These are phyloP conservation scores for Drosophila mimetica DNA, from an alignment of 2,888 invertebrate genomes.

Conservation along the genomic window DNA sequence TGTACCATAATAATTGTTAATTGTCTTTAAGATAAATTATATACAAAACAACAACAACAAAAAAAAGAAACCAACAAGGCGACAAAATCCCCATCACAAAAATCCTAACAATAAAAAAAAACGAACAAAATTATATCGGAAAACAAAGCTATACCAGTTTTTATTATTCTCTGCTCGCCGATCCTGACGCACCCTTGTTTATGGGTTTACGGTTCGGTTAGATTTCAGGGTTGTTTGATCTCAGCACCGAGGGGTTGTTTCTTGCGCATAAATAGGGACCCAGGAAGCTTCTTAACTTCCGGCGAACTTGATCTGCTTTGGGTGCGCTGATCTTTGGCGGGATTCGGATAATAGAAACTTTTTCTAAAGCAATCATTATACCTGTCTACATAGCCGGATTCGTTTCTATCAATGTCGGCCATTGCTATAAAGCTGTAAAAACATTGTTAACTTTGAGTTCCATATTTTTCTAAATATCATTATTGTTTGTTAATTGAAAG, in stretches of 20 bases:
- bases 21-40: constrained; percentile 75
- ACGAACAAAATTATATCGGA: constrained; percentile 46
- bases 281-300: constrained; percentile 33
- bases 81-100: constrained; percentile 32
- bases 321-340: constrained; percentile 14
- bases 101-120: constrained; percentile 46
- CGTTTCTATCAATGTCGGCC: not conserved
- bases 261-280: not conserved
- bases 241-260: constrained; percentile 3
- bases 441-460: not conserved
- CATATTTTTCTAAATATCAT: not conserved
- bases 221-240: constrained; percentile 13
- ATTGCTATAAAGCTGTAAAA: not conserved
- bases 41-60: constrained; percentile 38
- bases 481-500: too few relatives aligned
- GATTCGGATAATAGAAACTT: constrained; percentile 3
- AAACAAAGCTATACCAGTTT: constrained; percentile 41
- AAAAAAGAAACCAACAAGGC: constrained; percentile 38
- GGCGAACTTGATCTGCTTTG: constrained; percentile 31
- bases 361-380: not conserved
- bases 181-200: constrained; percentile 2
- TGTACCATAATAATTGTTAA: constrained; percentile 64
- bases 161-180: constrained; percentile 1
- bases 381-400: not conserved
- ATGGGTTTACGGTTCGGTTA: not conserved